Base-by-base conservation (phyloP, 2,797 vertebrate genomes). In the Leptoclinus maculatus region DNA sequence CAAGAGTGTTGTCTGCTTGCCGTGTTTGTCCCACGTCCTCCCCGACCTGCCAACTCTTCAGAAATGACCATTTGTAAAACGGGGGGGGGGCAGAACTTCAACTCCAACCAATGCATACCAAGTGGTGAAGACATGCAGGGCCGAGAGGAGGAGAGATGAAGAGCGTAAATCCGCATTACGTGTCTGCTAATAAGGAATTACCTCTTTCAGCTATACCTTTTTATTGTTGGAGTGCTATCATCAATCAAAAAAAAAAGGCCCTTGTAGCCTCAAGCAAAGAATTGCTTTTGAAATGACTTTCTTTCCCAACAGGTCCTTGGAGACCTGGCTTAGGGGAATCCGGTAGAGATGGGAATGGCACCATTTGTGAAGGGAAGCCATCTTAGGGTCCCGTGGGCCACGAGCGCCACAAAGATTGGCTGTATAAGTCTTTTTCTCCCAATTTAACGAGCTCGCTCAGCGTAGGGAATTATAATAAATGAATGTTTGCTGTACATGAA, bases 251-350 rank as follows among this genome's bases (percentile, higher is more conserved):
- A 87, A 65, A 47, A 74, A 63, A 32, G 62, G 47, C 76, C 41
- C 72, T 87, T 82, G 74, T 79, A 87, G 85, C 86, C 89, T 82
- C 74, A 74, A 92, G 92, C 83, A 89, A 90, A 92, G 86, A 92
- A 94, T 93, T 93, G 90, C 88, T 92, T 93, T 92, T 92, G 83
- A 93, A 95, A 95, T 94, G n/a, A 91, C 86, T 88, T 94, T 92
- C 78, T 82, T 82, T 82, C 69, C 76, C 60, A 86, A 87, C 84
- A 64, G 82, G 83, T 88, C 90, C 87, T 86, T 60, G 47, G 91
- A 91, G 93, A 91, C 76, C 58, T 63, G 70, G 60, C 73, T 80
- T 71, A 77, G 57, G 74, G 82, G 82, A 87, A 80, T 87, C 66
- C 5, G 75, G 78, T 66, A 65, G 67, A 83, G 82, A 80, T 80